Conservation (phyloP, 2,797 vertebrate species). For the Avahi laniger region DNA sequence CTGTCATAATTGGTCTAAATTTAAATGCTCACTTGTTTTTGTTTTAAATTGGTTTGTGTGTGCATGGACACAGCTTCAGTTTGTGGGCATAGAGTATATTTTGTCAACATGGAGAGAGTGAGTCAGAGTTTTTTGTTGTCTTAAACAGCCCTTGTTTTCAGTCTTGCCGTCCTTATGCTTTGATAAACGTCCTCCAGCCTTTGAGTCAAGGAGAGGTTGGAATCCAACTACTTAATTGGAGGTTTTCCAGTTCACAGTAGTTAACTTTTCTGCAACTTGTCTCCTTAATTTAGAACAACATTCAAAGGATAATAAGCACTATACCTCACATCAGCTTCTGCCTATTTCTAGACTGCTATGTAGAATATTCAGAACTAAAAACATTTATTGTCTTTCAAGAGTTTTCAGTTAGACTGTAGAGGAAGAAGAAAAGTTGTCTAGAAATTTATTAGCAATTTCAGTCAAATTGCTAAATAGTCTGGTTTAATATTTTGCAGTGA, state of each 20-base stretch:
- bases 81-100: conserved; percentile 51
- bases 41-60: conserved; percentile 58
- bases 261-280: conserved; percentile 68
- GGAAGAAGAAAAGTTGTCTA: conserved; percentile 1
- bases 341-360: conserved; percentile 52
- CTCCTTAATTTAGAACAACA: conserved; percentile 72
- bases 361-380: conserved; percentile 37
- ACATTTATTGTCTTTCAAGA: conserved; percentile 51
- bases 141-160: conserved; percentile 36
- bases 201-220: conserved; percentile 56
- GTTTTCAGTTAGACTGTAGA: conserved; percentile 47
- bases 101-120: conserved; percentile 63
- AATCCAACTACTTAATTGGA: conserved; percentile 68
- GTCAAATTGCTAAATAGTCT: conserved; percentile 21
- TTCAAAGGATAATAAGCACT: conserved; percentile 68
- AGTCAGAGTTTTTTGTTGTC: conserved; percentile 62
- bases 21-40: conserved; percentile 66
- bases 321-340: conserved; percentile 33
- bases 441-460: conserved; percentile 55
- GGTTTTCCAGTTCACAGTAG: conserved; percentile 72
- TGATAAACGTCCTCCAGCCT: conserved; percentile 58
- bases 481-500: conserved; percentile 53
- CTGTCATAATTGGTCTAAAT: conserved; percentile 64
- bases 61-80: conserved; percentile 54
- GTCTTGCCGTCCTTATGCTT: background rate